phyloP scores from a whole-genome alignment of 2,797 vertebrate genomes.

The Aulostomus chinensis region DNA sequence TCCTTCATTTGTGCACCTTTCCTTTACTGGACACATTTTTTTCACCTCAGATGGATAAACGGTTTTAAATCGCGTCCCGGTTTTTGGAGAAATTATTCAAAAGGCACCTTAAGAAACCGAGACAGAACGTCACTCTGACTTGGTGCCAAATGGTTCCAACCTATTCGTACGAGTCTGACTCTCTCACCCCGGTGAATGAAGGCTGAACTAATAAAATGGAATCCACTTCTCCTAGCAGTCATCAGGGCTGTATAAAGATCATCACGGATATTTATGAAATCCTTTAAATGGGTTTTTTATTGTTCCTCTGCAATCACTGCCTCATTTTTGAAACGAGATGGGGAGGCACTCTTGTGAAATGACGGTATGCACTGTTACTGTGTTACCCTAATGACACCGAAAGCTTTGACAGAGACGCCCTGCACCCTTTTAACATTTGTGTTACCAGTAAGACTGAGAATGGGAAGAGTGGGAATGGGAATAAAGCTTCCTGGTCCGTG shows the following conservation, averaged over 20 bases:
- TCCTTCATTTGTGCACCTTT: too few species aligned
- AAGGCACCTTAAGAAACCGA: conserved; percentile 12
- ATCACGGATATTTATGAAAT: conserved; percentile 69
- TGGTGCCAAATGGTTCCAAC: conserved; percentile 38
- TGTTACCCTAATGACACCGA: conserved; percentile 69
- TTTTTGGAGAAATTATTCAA: conserved; percentile 3
- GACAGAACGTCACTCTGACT: conserved; percentile 8
- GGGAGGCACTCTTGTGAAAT: conserved; percentile 68
- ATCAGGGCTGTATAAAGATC: conserved; percentile 72
- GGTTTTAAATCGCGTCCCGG: neutral
- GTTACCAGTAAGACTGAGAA: conserved; percentile 70
- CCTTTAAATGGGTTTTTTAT: conserved; percentile 77
- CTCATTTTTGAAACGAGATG: conserved; percentile 70
- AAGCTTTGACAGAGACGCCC: conserved; percentile 75
- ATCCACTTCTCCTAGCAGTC: conserved; percentile 71
- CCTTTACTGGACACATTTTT: too few species aligned
- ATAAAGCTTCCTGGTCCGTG: too few species aligned
- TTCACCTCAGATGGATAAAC: conserved; percentile 3
- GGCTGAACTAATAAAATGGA: conserved; percentile 73
- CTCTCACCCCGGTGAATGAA: conserved; percentile 53
- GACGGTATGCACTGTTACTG: conserved; percentile 71
- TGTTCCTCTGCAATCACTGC: conserved; percentile 65
- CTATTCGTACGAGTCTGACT: conserved; percentile 39
- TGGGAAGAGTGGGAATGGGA: conserved; percentile 55
- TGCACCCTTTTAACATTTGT: conserved; percentile 55